phyloP scores from a whole-genome alignment of 1,140 invertebrate species.

The Eubasilissa regina region DNA sequence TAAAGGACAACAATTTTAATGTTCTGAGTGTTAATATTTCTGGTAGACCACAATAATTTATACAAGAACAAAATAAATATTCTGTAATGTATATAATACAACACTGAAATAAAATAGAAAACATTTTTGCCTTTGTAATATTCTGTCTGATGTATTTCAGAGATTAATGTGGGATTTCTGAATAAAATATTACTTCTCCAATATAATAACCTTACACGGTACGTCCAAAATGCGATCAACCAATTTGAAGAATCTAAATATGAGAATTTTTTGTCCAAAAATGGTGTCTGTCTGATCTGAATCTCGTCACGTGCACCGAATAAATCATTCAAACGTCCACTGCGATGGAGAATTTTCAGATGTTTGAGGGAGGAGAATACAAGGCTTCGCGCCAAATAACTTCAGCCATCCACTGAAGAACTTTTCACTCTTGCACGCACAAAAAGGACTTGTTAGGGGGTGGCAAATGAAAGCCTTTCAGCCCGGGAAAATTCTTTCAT shows the following conservation, averaged over 20 bases:
- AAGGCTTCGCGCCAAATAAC: constrained; percentile 41
- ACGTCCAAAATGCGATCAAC: constrained; percentile 17
- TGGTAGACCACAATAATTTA: no score
- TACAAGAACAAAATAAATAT: no score
- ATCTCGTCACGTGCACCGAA: constrained; percentile 25
- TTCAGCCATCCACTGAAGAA: constrained; percentile 38
- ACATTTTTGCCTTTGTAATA: no score
- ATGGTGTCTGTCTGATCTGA: constrained; percentile 31
- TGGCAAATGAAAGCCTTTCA: constrained; percentile 17
- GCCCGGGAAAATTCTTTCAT: constrained; percentile 2
- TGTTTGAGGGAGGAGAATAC: constrained; percentile 7
- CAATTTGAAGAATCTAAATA: constrained; percentile 31
- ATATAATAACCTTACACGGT: constrained; percentile 11
- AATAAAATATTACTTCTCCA: background rate
- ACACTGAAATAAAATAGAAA: no score
- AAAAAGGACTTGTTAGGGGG: constrained; percentile 27
- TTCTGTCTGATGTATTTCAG: no score
- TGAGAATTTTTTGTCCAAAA: constrained; percentile 10
- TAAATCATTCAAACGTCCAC: constrained; percentile 38
- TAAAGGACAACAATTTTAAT: no score
- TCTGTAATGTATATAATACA: no score
- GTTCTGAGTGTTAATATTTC: no score
- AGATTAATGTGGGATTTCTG: background rate
- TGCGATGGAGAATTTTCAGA: background rate
- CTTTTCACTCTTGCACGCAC: constrained; percentile 40